phyloP scores from a whole-genome alignment of 2,888 invertebrate genomes.

The Mesopsocus fuscifrons region DNA sequence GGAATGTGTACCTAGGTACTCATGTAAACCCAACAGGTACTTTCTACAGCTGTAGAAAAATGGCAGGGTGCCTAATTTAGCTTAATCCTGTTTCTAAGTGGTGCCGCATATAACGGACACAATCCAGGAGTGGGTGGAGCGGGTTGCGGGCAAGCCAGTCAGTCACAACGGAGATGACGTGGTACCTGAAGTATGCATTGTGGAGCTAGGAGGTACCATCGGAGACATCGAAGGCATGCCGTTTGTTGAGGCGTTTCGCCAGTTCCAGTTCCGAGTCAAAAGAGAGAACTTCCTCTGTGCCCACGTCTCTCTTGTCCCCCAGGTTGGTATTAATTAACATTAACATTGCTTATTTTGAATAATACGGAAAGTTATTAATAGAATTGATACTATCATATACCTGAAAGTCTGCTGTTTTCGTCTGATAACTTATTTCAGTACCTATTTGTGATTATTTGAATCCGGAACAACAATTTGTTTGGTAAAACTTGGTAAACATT shows the following conservation, averaged over 20 bases:
- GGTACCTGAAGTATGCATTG: conserved; percentile 50
- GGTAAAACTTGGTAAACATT: too few species aligned
- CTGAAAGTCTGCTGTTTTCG: too few species aligned
- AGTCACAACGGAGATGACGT: conserved; percentile 39
- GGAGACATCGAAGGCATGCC: conserved; percentile 99
- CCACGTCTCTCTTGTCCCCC: conserved; percentile 91
- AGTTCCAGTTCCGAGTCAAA: conserved; percentile 88
- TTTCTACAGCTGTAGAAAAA: too few species aligned
- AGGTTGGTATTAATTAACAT: conserved; percentile 34
- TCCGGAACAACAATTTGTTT: too few species aligned
- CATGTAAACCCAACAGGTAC: too few species aligned
- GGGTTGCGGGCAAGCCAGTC: conserved; percentile 75
- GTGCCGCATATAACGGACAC: conserved; percentile 97
- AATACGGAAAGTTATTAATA: too few species aligned
- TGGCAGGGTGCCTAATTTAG: too few species aligned
- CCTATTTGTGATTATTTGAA: conserved; percentile 15
- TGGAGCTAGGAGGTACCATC: conserved; percentile 93
- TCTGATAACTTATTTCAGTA: conserved; percentile 13
- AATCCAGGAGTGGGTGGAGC: conserved; percentile 96
- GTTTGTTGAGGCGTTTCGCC: conserved; percentile 94
- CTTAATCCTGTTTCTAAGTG: too few species aligned
- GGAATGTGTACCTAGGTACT: too few species aligned
- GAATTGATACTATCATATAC: too few species aligned
- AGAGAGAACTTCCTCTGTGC: conserved; percentile 89
- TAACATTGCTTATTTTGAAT: conserved; percentile 11